Evolutionary conservation across 2,113 vertebrate species (phyloP).

Genomic region (Pollimyrus isidori): DNA sequence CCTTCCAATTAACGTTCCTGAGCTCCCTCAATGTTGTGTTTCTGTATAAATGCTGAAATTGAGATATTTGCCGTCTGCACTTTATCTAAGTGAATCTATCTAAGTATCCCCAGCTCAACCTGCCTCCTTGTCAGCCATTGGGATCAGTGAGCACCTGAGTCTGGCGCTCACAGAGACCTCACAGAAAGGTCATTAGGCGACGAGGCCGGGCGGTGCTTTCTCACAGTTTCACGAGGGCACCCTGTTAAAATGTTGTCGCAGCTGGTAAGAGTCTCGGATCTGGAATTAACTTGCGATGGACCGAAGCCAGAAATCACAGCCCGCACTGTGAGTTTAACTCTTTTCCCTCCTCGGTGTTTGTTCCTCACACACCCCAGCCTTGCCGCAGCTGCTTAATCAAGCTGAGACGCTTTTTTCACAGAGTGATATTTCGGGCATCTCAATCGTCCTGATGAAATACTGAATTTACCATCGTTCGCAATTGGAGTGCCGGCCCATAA

Average conservation of each 20-base stretch:
- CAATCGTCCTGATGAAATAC: not conserved
- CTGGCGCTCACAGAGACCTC: not conserved
- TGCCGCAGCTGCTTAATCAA: slow-evolving; percentile 38
- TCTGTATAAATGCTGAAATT: not conserved
- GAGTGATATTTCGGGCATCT: not conserved
- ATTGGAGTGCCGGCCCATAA: not conserved
- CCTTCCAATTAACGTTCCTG: not conserved
- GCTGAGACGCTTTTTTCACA: slow-evolving; percentile 19
- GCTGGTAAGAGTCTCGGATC: slow-evolving; percentile 17
- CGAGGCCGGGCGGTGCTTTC: not conserved
- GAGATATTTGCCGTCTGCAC: not conserved
- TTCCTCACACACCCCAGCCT: slow-evolving; percentile 39
- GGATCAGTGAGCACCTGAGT: not conserved
- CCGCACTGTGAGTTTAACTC: slow-evolving; percentile 32
- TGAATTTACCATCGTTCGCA: not conserved
- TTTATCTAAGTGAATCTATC: not conserved
- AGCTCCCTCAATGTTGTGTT: not conserved
- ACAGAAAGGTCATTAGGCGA: slow-evolving; percentile 8
- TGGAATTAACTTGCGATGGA: not conserved
- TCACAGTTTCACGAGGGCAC: not conserved
- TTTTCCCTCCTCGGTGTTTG: slow-evolving; percentile 33
- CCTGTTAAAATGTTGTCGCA: slow-evolving; percentile 9
- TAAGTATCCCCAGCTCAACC: not conserved
- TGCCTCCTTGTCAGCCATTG: not conserved
- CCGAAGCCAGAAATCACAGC: slow-evolving; percentile 34